phyloP scores from a whole-genome alignment of 2,113 vertebrate genomes.

The Pterocles gutturalis region DNA sequence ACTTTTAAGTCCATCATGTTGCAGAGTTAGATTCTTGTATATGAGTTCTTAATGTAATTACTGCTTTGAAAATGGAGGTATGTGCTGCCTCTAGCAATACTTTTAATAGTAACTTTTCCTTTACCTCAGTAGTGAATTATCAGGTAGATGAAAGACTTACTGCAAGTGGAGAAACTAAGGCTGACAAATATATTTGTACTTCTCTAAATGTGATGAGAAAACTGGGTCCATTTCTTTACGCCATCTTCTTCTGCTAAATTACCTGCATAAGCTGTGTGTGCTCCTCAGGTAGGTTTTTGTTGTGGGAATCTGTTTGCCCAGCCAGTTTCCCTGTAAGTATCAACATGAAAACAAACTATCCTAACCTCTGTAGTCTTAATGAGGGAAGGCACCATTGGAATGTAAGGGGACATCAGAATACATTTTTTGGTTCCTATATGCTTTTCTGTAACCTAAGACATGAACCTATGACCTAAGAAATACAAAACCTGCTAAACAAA shows the following conservation, averaged over 20 bases:
- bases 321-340: not conserved
- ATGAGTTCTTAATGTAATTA: not conserved
- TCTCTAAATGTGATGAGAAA: not conserved
- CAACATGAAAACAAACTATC: not conserved
- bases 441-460: not conserved
- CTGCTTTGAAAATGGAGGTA: not conserved
- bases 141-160: not conserved
- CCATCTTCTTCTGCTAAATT: not conserved
- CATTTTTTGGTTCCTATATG: accelerated
- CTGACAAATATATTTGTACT: not conserved
- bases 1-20: not conserved
- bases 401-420: not conserved
- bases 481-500: not conserved
- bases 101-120: not conserved
- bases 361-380: not conserved
- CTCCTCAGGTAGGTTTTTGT: not conserved
- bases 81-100: not conserved
- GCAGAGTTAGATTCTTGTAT: not conserved
- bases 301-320: not conserved
- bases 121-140: not conserved
- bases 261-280: accelerated
- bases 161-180: not conserved
- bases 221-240: not conserved
- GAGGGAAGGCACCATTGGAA: not conserved
- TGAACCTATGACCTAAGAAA: not conserved